phyloP scores from a whole-genome alignment of 2,113 vertebrate species.

The Neomonachus schauinslandi region DNA sequence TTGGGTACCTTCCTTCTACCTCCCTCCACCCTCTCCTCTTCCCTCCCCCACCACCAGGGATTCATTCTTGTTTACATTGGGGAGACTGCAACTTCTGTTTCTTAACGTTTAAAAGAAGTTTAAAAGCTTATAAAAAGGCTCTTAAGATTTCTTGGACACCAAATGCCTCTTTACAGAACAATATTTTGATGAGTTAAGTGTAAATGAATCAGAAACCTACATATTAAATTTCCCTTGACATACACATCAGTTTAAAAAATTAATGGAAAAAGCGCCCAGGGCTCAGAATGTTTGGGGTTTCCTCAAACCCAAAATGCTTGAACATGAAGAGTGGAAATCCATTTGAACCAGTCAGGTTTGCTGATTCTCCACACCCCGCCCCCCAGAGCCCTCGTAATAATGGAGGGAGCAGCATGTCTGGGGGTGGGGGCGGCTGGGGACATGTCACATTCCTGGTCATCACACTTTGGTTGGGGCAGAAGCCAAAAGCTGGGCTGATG shows the following conservation, averaged over 20 bases:
- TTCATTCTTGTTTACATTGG: conserved; percentile 44
- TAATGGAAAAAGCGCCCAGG: conserved; percentile 32
- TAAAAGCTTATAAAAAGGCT: conserved; percentile 70
- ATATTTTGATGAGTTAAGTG: conserved; percentile 72
- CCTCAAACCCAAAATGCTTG: conserved; percentile 9
- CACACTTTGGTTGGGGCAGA: not conserved
- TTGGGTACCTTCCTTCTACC: not conserved
- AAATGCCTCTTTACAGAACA: conserved; percentile 60
- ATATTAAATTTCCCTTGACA: conserved; percentile 60
- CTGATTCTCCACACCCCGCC: accelerated
- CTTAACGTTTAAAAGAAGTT: conserved; percentile 15
- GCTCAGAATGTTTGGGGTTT: conserved; percentile 11
- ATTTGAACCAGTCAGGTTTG: not conserved
- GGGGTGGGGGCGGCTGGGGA: not conserved
- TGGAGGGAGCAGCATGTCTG: not conserved
- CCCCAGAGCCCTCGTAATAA: not conserved
- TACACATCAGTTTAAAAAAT: conserved; percentile 54
- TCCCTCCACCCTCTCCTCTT: accelerated
- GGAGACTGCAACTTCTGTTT: conserved; percentile 37
- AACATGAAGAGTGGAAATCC: not conserved
- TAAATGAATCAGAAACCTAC: conserved; percentile 67
- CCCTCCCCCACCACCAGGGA: not conserved
- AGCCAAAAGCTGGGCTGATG: not conserved
- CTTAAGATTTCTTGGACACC: conserved; percentile 68
- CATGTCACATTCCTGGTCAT: not conserved